phyloP scores from a whole-genome alignment of 2,113 vertebrate genomes.

The Ammodytes marinus region DNA sequence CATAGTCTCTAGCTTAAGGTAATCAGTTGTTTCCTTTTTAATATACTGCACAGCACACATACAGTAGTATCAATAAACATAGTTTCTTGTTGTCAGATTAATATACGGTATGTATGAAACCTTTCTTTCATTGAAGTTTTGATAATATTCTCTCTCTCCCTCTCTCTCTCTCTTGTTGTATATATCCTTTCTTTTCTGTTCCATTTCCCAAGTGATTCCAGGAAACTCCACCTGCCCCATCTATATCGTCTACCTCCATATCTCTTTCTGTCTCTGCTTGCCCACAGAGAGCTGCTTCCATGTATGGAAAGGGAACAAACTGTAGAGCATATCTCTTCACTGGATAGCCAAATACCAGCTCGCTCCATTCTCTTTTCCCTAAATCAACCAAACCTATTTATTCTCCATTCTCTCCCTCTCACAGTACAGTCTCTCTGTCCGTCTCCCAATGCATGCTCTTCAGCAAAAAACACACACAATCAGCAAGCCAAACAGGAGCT shows the following conservation, averaged over 20 bases:
- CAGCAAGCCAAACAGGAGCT: constrained; percentile 37
- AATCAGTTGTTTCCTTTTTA: neutral
- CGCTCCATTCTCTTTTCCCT: constrained; percentile 27
- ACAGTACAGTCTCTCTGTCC: constrained; percentile 14
- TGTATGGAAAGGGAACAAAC: constrained; percentile 33
- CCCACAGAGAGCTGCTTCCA: constrained; percentile 41
- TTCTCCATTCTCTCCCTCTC: neutral
- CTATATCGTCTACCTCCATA: neutral
- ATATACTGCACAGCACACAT: no score
- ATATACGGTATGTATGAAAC: neutral
- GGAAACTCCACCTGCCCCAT: neutral
- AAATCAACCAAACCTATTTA: constrained; percentile 8
- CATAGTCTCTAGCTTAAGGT: neutral
- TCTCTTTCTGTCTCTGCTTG: constrained; percentile 2
- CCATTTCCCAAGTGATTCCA: constrained; percentile 4
- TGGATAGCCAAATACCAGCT: constrained; percentile 45
- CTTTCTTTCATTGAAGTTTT: neutral
- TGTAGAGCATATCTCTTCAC: constrained; percentile 47
- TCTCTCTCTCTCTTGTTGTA: neutral
- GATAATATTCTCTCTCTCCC: neutral
- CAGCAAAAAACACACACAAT: constrained; percentile 48
- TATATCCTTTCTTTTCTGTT: neutral
- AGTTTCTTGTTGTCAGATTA: neutral
- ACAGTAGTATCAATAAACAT: neutral
- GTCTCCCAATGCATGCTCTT: constrained; percentile 44